Conservation (phyloP, 1,140 invertebrate species). For the Zaprionus gabonicus region DNA sequence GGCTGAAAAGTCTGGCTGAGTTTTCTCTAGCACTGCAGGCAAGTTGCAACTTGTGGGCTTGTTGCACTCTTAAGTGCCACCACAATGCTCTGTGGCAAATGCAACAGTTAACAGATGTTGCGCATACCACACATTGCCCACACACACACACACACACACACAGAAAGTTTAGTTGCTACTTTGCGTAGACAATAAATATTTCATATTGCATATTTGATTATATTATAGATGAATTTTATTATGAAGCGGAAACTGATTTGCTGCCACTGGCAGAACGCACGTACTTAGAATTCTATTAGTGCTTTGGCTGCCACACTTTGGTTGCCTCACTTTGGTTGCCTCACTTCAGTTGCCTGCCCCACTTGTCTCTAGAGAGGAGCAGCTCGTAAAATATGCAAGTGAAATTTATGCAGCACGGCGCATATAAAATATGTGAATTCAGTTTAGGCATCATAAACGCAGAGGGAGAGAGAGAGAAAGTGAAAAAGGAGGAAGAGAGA, state of each 20-base stretch:
- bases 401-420: not conserved
- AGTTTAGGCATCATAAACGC: not conserved
- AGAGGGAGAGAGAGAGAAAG: not conserved
- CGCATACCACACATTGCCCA: constrained; percentile 29
- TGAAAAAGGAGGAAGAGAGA: not conserved
- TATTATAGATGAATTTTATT: constrained; percentile 4
- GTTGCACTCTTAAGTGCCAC: constrained; percentile 40
- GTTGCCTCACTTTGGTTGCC: not conserved
- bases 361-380: not conserved
- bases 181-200: not conserved
- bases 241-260: constrained; percentile 4
- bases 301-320: not conserved
- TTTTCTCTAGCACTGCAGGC: constrained; percentile 59
- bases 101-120: constrained; percentile 34
- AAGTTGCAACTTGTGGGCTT: constrained; percentile 55
- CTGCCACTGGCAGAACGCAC: not conserved
- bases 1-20: constrained; percentile 61
- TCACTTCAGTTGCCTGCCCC: not conserved
- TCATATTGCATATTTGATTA: not conserved
- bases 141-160: not conserved
- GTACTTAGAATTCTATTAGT: constrained; percentile 4
- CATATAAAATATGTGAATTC: constrained; percentile 7
- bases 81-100: constrained; percentile 37
- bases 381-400: constrained; percentile 5
- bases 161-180: not conserved